Percentiles rank a stretch among this genome's conserved stretches.
Conservation (phyloP, 2,888 invertebrate genomes). For the Cacoxenus indagator region DNA sequence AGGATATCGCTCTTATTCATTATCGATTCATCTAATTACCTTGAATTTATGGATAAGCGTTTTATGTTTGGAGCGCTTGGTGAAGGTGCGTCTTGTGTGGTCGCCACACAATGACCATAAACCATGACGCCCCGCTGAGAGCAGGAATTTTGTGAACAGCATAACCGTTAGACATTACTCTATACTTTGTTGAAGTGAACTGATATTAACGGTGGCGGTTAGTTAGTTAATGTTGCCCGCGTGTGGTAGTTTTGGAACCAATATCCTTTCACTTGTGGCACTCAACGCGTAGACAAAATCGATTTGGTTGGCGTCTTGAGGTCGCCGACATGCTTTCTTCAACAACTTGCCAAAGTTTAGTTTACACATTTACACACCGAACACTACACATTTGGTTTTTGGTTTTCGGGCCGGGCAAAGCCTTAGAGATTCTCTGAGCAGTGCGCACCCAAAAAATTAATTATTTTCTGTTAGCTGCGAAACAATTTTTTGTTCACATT, state of each 20-base stretch:
- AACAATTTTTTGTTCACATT: neutral
- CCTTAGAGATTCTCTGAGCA: conserved; percentile 2
- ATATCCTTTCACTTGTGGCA: no score
- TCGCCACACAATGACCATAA: neutral
- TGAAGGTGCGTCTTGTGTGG: conserved; percentile 21
- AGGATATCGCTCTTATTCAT: neutral
- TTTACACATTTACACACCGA: conserved; percentile 18
- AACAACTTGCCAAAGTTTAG: neutral
- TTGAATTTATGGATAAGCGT: conserved; percentile 34
- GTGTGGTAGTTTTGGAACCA: no score
- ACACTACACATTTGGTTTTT: no score
- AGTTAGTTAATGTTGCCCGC: no score
- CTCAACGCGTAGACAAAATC: neutral
- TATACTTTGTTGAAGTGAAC: neutral
- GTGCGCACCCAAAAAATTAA: neutral
- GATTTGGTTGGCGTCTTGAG: neutral
- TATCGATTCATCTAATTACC: conserved; percentile 32
- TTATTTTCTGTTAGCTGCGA: neutral
- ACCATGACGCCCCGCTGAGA: neutral
- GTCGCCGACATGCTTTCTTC: neutral
- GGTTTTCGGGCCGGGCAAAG: no score
- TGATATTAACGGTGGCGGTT: neutral
- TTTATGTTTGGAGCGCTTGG: conserved; percentile 32
- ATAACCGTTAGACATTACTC: conserved; percentile 8
- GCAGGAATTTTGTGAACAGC: conserved; percentile 25